phyloP scores from a whole-genome alignment of 2,113 vertebrate species.

The Hemichromis elongatus region DNA sequence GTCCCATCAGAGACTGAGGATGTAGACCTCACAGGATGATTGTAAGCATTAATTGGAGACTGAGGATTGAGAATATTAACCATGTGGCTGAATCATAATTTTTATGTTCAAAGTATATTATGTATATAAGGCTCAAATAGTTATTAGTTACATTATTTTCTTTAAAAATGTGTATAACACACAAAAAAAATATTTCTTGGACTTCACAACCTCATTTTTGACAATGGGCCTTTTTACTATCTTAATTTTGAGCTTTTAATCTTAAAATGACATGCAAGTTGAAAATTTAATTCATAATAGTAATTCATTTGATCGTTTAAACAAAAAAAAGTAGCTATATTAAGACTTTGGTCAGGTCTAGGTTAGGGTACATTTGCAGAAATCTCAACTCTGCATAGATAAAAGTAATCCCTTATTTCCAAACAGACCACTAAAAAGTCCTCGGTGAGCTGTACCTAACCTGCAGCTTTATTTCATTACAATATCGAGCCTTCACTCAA shows the following conservation, averaged over 20 bases:
- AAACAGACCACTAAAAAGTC: background rate
- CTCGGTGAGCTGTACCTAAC: background rate
- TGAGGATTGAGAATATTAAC: background rate
- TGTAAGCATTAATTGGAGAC: background rate
- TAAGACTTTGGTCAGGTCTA: background rate
- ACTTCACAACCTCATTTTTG: fast-evolving
- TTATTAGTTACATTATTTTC: background rate
- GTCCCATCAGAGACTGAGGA: background rate
- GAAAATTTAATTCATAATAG: background rate
- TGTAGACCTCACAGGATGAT: background rate
- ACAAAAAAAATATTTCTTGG: background rate
- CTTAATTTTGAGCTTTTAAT: background rate
- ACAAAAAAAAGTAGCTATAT: fast-evolving
- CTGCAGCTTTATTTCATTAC: background rate
- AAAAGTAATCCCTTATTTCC: background rate
- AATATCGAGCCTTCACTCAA: background rate
- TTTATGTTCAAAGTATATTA: background rate
- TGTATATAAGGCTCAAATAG: background rate
- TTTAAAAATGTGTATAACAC: background rate
- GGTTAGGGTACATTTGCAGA: fast-evolving
- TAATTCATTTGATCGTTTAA: too few relatives aligned
- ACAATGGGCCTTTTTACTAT: background rate
- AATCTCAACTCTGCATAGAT: background rate
- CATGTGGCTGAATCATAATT: background rate
- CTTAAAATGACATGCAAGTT: background rate